phyloP scores from a whole-genome alignment of 2,113 vertebrate species.

The Pimephales promelas region DNA sequence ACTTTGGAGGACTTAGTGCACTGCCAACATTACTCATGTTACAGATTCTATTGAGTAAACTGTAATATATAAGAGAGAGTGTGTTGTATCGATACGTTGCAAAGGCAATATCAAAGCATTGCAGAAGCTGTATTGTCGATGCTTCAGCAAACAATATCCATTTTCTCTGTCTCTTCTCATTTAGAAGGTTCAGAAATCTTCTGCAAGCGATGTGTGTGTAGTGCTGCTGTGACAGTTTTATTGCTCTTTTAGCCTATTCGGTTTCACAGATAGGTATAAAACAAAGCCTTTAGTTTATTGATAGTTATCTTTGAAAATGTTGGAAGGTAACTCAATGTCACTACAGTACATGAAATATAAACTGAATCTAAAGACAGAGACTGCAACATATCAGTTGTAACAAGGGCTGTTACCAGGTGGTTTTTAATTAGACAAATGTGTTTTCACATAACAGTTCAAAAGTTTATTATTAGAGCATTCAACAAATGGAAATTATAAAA shows the following conservation, averaged over 20 bases:
- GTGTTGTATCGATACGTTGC: not conserved
- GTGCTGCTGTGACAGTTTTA: slow-evolving; percentile 22
- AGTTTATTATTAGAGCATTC: no score
- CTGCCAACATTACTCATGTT: not conserved
- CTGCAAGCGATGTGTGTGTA: not conserved
- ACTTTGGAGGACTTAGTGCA: not conserved
- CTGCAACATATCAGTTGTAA: not conserved
- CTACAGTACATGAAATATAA: not conserved
- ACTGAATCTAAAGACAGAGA: not conserved
- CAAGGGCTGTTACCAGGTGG: not conserved
- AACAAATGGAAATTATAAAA: not conserved
- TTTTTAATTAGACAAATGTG: not conserved
- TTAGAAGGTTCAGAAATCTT: slow-evolving; percentile 27
- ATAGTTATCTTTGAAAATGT: slow-evolving; percentile 15
- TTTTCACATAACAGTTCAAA: no score
- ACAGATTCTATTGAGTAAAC: not conserved
- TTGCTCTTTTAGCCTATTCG: slow-evolving; percentile 23
- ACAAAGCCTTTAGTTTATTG: slow-evolving; percentile 19
- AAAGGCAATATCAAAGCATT: slow-evolving; percentile 17
- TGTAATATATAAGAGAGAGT: not conserved
- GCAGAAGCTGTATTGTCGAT: not conserved
- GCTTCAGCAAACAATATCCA: slow-evolving; percentile 3
- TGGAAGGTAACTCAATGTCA: slow-evolving; percentile 6
- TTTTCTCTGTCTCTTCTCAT: not conserved
- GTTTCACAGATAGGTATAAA: slow-evolving; percentile 20